Evolutionary conservation across 2,113 vertebrate genomes (phyloP).

Genomic region (Eurypyga helias): DNA sequence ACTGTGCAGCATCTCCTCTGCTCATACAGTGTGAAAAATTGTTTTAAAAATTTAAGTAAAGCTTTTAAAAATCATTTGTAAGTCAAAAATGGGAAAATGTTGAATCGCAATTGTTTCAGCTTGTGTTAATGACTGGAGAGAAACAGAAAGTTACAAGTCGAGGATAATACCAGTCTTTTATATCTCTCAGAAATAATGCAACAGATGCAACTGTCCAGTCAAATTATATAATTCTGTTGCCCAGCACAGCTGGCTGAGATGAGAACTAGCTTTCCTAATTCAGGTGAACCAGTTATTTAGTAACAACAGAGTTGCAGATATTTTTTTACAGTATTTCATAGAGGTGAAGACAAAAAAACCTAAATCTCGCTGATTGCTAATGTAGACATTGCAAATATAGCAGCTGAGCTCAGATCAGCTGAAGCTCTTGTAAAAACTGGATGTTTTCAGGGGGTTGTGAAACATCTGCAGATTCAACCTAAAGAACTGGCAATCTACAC

Average conservation of each 20-base stretch:
- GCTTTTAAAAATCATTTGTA: background rate
- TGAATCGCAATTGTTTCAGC: background rate
- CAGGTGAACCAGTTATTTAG: background rate
- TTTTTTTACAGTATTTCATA: background rate
- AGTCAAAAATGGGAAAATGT: background rate
- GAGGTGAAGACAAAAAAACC: background rate
- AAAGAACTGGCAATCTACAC: conserved; percentile 77
- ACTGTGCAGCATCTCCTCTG: background rate
- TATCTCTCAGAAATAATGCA: background rate
- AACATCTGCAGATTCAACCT: conserved; percentile 77
- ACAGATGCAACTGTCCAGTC: background rate
- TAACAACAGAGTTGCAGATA: background rate
- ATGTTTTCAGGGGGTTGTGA: conserved; percentile 76
- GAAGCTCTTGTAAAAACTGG: background rate
- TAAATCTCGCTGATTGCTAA: background rate
- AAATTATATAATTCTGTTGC: background rate
- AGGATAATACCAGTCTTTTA: background rate
- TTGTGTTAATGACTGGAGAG: background rate
- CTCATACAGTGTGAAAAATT: background rate
- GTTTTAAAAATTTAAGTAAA: background rate
- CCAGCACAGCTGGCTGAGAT: background rate
- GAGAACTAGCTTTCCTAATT: background rate
- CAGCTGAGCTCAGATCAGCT: background rate
- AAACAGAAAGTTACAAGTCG: background rate
- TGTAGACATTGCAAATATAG: background rate